Evolutionary conservation across 2,113 vertebrate species (phyloP).

Genomic region (Callipepla californica): DNA sequence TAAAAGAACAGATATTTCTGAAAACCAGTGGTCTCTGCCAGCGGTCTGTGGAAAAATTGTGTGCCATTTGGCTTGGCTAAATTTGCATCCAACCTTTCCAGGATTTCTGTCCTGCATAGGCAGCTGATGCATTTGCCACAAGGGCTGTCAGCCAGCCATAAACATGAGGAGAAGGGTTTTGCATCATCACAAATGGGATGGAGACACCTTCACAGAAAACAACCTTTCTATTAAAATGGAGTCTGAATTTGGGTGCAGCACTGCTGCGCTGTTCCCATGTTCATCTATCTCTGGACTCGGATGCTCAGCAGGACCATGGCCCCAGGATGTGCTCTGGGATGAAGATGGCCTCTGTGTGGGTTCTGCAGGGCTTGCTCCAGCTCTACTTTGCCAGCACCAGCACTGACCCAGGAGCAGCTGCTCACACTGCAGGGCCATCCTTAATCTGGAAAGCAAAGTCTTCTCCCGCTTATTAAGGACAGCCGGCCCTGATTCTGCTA

Average conservation of each 20-base stretch:
- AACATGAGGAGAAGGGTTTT: neutral
- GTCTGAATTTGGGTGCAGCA: neutral
- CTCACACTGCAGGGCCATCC: neutral
- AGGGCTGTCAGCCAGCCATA: neutral
- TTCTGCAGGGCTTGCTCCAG: neutral
- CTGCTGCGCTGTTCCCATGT: neutral
- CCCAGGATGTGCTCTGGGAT: neutral
- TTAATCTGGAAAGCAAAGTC: neutral
- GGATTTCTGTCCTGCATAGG: neutral
- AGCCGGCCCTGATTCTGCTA: neutral
- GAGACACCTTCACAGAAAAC: neutral
- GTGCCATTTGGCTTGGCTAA: conserved; percentile 9
- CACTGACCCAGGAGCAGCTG: neutral
- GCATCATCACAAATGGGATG: neutral
- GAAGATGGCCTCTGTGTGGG: neutral
- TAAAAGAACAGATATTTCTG: conserved; percentile 40
- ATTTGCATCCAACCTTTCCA: conserved; percentile 4
- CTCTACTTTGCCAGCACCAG: fast-evolving
- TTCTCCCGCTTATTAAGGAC: neutral
- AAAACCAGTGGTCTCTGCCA: conserved; percentile 27
- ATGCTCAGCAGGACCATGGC: neutral
- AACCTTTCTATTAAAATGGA: neutral
- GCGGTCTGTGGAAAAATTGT: neutral
- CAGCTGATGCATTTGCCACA: conserved; percentile 6
- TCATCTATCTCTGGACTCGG: neutral